Base-by-base conservation (phyloP, 2,113 vertebrate genomes). In the Misgurnus anguillicaudatus region DNA sequence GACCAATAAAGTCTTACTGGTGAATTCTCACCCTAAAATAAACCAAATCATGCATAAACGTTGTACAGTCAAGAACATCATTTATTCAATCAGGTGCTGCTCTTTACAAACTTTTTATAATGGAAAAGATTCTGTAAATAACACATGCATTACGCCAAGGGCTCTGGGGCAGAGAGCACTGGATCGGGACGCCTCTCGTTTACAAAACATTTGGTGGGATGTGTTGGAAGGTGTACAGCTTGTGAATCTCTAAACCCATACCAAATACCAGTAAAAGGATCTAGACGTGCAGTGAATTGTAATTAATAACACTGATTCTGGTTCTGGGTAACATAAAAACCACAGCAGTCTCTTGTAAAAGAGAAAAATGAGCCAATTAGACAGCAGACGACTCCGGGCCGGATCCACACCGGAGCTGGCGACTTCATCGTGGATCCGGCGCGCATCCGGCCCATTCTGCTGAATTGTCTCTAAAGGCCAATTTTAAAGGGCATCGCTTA, bases 101-200 rank as follows among this genome's bases (percentile, higher is more conserved):
- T 93, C 91, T 93, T 93, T 89, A 92, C 90, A 92, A 93, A 94
- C 92, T 92, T 92, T 92, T 93, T 84, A 81, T 78, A 80, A 93
- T 93, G 92, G 91, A 92, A 93, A 94, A 93, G 90, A 93, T 93
- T 93, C 90, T 92, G 91, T 93, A 93, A 91, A 93, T 93, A 93
- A 93, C 92, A 93, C 93, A 94, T 94, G 93, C 93, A 94, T 91
- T 92, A 92, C 90, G 92, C 91, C 88, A 88, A 87, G 90, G 89
- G 91, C 91, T 90, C 90, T 90, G 90, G 90, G 16, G 36, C 0
- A 6, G 55, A 60, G 70, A 60, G 19, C 57, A 45, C 71, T 74
- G 71, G 71, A 74, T 47, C 19, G 53, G 17, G 53, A 57, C 17
- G 8, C 53, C 6, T n/a, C 14, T 17, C 16, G 6, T 51, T 51